Evolutionary conservation across 2,888 invertebrate species (phyloP).

Genomic region (Eurytoma adleriae): DNA sequence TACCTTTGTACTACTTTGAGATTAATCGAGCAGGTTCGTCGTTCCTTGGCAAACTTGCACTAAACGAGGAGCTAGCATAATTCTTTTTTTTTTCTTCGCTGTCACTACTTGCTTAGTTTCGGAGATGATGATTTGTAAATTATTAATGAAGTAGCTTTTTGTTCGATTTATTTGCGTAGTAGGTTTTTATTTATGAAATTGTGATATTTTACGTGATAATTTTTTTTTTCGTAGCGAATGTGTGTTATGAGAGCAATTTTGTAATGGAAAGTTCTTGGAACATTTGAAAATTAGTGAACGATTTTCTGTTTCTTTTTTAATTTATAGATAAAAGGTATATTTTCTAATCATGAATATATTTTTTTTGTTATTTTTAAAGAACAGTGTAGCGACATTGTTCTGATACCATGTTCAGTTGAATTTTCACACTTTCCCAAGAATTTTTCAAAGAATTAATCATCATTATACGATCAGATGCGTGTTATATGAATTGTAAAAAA

Average conservation of each 20-base stretch:
- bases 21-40: too few species aligned
- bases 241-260: neutral
- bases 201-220: slow-evolving; percentile 50
- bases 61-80: too few species aligned
- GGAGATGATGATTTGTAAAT: neutral
- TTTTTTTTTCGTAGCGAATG: slow-evolving; percentile 5
- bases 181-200: slow-evolving; percentile 22
- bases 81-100: too few species aligned
- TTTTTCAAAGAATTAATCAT: neutral
- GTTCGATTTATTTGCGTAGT: slow-evolving; percentile 4
- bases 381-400: slow-evolving; percentile 16
- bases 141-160: too few species aligned
- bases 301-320: neutral
- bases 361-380: slow-evolving; percentile 3
- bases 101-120: neutral
- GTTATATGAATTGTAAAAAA: neutral
- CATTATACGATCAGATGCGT: neutral
- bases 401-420: neutral
- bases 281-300: neutral
- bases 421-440: slow-evolving; percentile 21
- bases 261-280: slow-evolving; percentile 11
- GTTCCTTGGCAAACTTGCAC: too few species aligned
- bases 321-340: neutral
- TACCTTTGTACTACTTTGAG: too few species aligned
- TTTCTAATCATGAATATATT: slow-evolving; percentile 4